phyloP scores from a whole-genome alignment of 2,888 invertebrate genomes.

The Emmelina monodactyla region DNA sequence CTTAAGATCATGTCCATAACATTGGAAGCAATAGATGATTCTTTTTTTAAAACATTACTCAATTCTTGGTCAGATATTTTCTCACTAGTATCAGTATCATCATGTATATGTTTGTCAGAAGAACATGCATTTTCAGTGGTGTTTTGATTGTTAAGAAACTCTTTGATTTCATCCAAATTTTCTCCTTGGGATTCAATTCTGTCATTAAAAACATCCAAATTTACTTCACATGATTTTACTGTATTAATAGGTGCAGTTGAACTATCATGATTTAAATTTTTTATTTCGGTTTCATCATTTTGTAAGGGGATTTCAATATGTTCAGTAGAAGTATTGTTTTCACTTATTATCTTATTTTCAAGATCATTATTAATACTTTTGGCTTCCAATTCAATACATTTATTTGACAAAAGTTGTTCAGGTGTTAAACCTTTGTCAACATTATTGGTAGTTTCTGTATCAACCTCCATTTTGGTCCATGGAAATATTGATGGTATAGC shows the following conservation, averaged over 20 bases:
- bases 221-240: conserved; percentile 5
- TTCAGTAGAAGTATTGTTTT: background rate
- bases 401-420: background rate
- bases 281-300: background rate
- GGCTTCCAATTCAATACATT: background rate
- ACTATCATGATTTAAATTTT: background rate
- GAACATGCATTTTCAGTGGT: conserved; percentile 26
- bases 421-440: conserved; percentile 8
- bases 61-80: conserved; percentile 2
- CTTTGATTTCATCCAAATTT: conserved; percentile 47
- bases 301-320: conserved; percentile 3
- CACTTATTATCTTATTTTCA: background rate
- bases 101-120: conserved; percentile 2
- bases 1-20: conserved; percentile 43
- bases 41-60: conserved; percentile 11
- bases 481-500: conserved; percentile 78
- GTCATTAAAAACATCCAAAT: conserved; percentile 18
- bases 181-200: conserved; percentile 36
- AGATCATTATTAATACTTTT: background rate
- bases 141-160: conserved; percentile 43
- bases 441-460: conserved; percentile 2
- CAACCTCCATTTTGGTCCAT: conserved; percentile 45
- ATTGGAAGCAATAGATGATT: conserved; percentile 30
- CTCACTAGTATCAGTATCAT: conserved; percentile 3
- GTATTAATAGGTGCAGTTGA: too few relatives aligned